phyloP scores from a whole-genome alignment of 1,140 invertebrate species.

The Trichogramma pretiosum region DNA sequence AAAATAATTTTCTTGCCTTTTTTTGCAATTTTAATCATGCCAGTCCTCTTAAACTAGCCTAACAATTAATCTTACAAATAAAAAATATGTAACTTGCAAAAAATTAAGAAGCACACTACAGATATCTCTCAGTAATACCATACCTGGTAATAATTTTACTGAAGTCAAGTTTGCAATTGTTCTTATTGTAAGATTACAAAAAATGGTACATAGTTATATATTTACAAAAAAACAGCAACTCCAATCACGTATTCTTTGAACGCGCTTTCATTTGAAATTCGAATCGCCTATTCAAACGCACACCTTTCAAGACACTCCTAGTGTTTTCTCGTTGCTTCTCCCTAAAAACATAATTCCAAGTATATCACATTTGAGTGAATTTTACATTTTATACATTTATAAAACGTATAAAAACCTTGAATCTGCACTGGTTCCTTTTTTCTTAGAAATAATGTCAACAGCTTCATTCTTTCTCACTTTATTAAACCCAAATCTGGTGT shows the following conservation, averaged over 20 bases:
- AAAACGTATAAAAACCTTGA: slow-evolving; percentile 15
- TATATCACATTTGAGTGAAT: not conserved
- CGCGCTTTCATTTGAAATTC: slow-evolving; percentile 54
- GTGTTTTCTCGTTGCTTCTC: slow-evolving; percentile 38
- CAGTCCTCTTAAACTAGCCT: too few relatives aligned
- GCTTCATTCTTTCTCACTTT: slow-evolving; percentile 30
- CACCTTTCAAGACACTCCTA: slow-evolving; percentile 48
- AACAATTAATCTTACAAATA: too few relatives aligned
- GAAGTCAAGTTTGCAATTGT: too few relatives aligned
- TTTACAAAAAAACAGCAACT: not conserved
- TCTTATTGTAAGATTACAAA: too few relatives aligned
- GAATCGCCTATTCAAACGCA: slow-evolving; percentile 57
- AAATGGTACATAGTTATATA: not conserved
- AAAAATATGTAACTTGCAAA: too few relatives aligned
- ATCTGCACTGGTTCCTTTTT: slow-evolving; percentile 6
- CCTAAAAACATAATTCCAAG: slow-evolving; percentile 18
- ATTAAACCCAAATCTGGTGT: slow-evolving; percentile 46
- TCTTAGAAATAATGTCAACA: slow-evolving; percentile 22
- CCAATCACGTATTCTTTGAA: slow-evolving; percentile 22
- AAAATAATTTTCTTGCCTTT: too few relatives aligned
- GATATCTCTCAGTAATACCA: too few relatives aligned
- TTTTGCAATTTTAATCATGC: too few relatives aligned
- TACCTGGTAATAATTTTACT: too few relatives aligned
- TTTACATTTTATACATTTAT: slow-evolving; percentile 5
- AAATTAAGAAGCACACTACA: too few relatives aligned